These are phyloP conservation scores for Camarhynchus parvulus DNA, from an alignment of 2,113 vertebrate species.

Conservation along the genomic window DNA sequence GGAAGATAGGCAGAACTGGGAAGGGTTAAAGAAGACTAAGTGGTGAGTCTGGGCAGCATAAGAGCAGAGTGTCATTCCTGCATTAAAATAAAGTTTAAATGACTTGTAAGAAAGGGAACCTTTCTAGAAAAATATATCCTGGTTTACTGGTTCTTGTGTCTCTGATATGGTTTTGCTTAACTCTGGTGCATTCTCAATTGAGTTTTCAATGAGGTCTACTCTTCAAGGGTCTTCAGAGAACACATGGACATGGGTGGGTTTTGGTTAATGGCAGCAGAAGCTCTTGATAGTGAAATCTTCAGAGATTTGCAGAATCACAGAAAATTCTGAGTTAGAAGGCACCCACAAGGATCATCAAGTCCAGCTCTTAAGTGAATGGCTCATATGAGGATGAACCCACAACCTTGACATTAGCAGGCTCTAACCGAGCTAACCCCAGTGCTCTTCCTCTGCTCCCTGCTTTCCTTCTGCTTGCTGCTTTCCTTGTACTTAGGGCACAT, in stretches of 20 bases:
- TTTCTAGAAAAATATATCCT: not conserved
- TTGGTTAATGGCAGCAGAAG: not conserved
- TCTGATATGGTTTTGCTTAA: not conserved
- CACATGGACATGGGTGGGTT: rapidly evolving
- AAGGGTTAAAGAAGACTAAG: not conserved
- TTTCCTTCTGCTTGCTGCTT: not conserved
- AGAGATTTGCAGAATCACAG: not conserved
- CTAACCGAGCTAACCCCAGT: not conserved
- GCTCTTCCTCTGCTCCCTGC: not conserved
- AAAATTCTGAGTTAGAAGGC: not conserved
- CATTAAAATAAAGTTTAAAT: not conserved
- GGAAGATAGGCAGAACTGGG: not conserved
- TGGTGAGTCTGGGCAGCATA: not conserved
- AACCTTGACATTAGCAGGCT: not conserved
- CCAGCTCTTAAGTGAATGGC: no score
- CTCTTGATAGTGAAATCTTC: not conserved
- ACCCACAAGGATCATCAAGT: not conserved
- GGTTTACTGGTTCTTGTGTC: not conserved
- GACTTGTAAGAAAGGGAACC: not conserved
- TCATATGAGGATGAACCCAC: not conserved
- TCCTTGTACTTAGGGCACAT: rapidly evolving
- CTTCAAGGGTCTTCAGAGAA: not conserved
- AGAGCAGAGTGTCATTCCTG: not conserved
- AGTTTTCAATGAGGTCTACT: not conserved
- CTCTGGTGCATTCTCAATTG: not conserved